Evolutionary conservation across 2,888 invertebrate species (phyloP).

Genomic region (Drosophila siamana): DNA sequence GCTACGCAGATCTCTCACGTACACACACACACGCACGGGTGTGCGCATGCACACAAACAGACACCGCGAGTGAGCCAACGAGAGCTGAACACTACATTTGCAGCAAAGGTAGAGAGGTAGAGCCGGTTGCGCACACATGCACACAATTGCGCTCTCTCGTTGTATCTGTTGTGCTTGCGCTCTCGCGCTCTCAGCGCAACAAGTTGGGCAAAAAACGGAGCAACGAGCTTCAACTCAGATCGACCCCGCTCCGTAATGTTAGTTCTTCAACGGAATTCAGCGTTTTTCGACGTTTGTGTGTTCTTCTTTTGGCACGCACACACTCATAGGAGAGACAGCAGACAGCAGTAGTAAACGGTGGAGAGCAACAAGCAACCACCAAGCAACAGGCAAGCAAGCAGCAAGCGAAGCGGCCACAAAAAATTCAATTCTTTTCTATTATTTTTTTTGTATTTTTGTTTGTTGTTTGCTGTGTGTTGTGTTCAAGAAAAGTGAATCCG

Average conservation of each 20-base stretch:
- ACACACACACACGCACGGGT: slow-evolving; percentile 1
- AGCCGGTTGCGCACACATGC: slow-evolving; percentile 24
- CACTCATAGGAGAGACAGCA: slow-evolving; percentile 3
- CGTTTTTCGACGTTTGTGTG: slow-evolving; percentile 66
- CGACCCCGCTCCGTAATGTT: slow-evolving; percentile 45
- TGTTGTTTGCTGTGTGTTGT: slow-evolving; percentile 2
- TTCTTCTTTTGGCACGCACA: slow-evolving; percentile 27
- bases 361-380: slow-evolving; percentile 19
- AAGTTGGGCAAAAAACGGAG: slow-evolving; percentile 53
- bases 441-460: slow-evolving; percentile 19
- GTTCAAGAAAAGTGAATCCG: slow-evolving; percentile 31
- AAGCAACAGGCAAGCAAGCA: slow-evolving; percentile 17
- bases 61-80: slow-evolving; percentile 6
- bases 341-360: background rate
- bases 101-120: slow-evolving; percentile 43
- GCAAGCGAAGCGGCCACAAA: slow-evolving; percentile 12
- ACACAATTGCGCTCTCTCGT: background rate
- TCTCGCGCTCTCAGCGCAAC: slow-evolving; percentile 23
- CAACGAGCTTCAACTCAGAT: slow-evolving; percentile 41
- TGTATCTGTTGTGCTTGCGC: slow-evolving; percentile 11
- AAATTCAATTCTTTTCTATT: slow-evolving; percentile 13
- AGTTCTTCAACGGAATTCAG: slow-evolving; percentile 76
- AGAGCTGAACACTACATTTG: slow-evolving; percentile 27
- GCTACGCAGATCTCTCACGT: slow-evolving; percentile 39
- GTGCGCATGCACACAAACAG: background rate